Evolutionary conservation across 1,140 invertebrate genomes (phyloP), one percentile per base, ranked within the genome.

Genomic region (Drosophila tristis): DNA sequence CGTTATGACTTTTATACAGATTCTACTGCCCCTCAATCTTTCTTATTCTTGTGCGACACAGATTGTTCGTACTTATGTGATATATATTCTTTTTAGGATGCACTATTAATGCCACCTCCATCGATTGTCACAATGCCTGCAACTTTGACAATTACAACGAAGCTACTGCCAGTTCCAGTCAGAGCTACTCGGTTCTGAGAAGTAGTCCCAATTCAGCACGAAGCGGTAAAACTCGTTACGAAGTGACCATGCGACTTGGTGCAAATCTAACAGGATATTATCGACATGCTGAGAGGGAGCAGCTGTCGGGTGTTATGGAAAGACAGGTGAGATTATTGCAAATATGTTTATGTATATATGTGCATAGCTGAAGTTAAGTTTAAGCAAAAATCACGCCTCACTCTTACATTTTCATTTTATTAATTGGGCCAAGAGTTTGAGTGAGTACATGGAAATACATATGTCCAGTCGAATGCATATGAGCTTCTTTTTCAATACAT

Each of bases 231-330:
- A 91, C 90, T 5, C 78, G 91, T 26, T 92, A 91, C 47, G 90
- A 92, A 57, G 91, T 92, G 39, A 92, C 91, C 56, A 92, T 92
- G 81, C 59, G 91, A 23, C 76, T 92, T 8, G 91, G 91, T 6
- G 86, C 90, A 45, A 92, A 92, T 73, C 64, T 92, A 11, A 92
- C 91, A 35, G 86, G 89, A 23, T 91, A 89, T 35, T 91, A 92
- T 79, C 80, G 89, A 13, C 62, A 80, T 49, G 65, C 79, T 20
- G 90, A 91, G 35, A 61, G 82, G 20, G 91, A 91, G 11, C 89
- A 91, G 61, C 47, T 91, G 39, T 80, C 90, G 23, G 75, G 78
- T 43, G 72, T 90, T 26, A 78, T 92, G 67, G 91, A 92, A 48
- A 55, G 80, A 77, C 91, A 92, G 84, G 91, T 92, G 51, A 91